Evolutionary conservation across 2,113 vertebrate species (phyloP).

Genomic region (Hoplias malabaricus): DNA sequence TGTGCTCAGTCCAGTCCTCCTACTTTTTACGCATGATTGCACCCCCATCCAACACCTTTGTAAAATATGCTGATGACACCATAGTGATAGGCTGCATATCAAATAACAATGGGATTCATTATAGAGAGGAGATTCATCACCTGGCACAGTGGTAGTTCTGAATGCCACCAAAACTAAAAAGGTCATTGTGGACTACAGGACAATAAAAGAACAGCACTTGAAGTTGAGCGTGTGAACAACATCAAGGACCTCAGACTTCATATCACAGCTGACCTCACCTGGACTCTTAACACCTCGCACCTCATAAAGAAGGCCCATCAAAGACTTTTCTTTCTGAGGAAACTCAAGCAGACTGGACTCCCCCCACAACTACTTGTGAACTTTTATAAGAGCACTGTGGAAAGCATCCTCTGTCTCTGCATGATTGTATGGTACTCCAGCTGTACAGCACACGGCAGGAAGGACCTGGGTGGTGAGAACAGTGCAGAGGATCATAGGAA

Average conservation of each 20-base stretch:
- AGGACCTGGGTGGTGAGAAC: neutral
- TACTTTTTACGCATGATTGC: neutral
- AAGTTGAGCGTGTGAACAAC: neutral
- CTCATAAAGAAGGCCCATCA: constrained; percentile 8
- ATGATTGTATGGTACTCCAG: neutral
- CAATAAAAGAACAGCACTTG: neutral
- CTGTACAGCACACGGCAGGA: neutral
- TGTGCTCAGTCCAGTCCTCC: neutral
- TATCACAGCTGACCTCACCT: neutral
- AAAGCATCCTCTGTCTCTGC: no score
- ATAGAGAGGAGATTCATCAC: neutral
- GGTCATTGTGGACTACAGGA: neutral
- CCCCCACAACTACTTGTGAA: neutral
- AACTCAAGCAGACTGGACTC: neutral
- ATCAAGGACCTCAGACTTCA: neutral
- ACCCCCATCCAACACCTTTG: neutral
- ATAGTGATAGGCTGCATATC: neutral
- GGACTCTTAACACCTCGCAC: constrained; percentile 7
- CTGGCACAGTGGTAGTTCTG: neutral
- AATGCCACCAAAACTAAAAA: neutral
- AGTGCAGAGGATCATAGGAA: neutral
- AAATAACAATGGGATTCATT: neutral
- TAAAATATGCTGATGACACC: neutral
- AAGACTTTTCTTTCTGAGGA: neutral
- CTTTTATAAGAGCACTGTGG: neutral